These are phyloP conservation scores for Ovis canadensis DNA, from an alignment of 2,113 vertebrate species.

Conservation along the genomic window DNA sequence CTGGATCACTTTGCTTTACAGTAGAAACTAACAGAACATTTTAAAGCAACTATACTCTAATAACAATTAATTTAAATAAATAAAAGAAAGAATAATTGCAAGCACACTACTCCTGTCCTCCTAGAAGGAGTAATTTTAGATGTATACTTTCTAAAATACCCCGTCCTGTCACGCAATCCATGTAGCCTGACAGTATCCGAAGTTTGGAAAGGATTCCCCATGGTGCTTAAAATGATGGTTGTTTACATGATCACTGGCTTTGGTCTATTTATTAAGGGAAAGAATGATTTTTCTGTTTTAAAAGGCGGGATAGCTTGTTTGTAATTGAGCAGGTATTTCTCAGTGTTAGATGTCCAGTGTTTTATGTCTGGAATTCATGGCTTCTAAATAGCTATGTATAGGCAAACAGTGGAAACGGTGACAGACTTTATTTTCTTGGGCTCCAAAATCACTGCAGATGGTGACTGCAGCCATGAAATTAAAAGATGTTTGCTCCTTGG, in stretches of 20 bases:
- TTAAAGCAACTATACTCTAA: neutral
- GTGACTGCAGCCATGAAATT: neutral
- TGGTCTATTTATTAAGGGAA: neutral
- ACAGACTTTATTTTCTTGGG: neutral
- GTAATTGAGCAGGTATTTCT: neutral
- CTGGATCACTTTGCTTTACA: neutral
- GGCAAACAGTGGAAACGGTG: neutral
- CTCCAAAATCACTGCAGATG: neutral
- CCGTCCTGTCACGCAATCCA: neutral
- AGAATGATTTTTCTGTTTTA: neutral
- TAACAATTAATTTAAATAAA: neutral
- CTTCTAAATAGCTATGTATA: neutral
- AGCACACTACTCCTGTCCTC: neutral
- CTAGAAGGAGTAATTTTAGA: neutral
- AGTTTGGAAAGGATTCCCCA: neutral
- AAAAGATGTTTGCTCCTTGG: neutral
- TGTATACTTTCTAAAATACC: neutral
- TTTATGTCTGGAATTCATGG: neutral
- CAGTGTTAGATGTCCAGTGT: neutral
- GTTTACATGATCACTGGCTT: neutral
- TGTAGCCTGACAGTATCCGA: neutral
- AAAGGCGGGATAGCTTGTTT: neutral
- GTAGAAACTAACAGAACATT: neutral
- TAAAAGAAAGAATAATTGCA: neutral
- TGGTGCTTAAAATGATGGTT: neutral